Evolutionary conservation across 2,888 invertebrate species (phyloP).

Genomic region (Lagria hirta): DNA sequence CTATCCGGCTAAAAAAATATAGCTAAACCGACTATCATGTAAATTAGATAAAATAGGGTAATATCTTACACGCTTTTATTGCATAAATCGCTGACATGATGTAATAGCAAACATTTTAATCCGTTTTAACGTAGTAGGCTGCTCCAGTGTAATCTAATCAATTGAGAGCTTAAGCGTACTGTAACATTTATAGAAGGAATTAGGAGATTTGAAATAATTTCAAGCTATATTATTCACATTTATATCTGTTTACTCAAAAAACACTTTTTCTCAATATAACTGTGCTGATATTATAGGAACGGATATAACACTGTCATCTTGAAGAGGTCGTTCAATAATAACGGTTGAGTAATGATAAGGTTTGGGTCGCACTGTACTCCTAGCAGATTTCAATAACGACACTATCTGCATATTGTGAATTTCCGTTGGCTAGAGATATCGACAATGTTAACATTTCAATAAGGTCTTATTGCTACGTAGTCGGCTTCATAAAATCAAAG

Average conservation of each 20-base stretch:
- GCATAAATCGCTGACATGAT: too few relatives aligned
- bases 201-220: slow-evolving; percentile 3
- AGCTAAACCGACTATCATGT: slow-evolving; percentile 1
- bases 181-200: slow-evolving; percentile 1
- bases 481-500: too few relatives aligned
- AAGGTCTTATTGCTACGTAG: too few relatives aligned
- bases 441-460: too few relatives aligned
- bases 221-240: slow-evolving; percentile 6
- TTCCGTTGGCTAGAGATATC: neutral
- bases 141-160: slow-evolving; percentile 3
- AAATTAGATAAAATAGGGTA: slow-evolving; percentile 1
- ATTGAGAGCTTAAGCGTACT: neutral
- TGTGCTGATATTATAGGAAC: neutral
- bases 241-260: slow-evolving; percentile 5
- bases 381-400: slow-evolving; percentile 6
- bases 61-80: too few relatives aligned
- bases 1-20: too few relatives aligned
- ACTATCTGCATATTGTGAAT: neutral
- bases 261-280: slow-evolving; percentile 5
- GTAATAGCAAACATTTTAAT: neutral
- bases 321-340: neutral
- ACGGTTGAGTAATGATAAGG: slow-evolving; percentile 6
- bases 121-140: slow-evolving; percentile 2
- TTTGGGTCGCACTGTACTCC: neutral
- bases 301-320: slow-evolving; percentile 1